A percentile compares a stretch with the other conserved stretches of the same genome.
These are phyloP conservation scores for Scaptomyza graminum DNA, from an alignment of 1,140 invertebrate species.

Conservation along the genomic window DNA sequence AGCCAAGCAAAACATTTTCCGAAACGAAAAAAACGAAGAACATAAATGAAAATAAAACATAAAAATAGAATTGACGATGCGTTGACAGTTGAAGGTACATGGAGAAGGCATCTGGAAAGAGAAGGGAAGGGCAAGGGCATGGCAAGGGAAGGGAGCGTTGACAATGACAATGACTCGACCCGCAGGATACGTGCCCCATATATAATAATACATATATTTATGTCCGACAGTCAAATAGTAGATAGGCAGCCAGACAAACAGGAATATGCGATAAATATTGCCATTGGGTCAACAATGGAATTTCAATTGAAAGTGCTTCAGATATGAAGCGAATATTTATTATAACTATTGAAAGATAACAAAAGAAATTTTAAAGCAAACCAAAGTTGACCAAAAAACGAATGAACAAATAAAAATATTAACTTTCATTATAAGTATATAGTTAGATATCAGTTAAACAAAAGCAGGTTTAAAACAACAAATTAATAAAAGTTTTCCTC, in stretches of 20 bases:
- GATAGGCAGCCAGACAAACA: neutral
- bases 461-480: no score
- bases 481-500: no score
- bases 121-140: no score
- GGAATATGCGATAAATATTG: slow-evolving; percentile 2
- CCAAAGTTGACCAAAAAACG: no score
- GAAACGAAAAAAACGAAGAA: slow-evolving; percentile 42
- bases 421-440: no score
- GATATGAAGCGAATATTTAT: slow-evolving; percentile 13
- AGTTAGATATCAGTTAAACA: no score
- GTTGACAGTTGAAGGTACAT: slow-evolving; percentile 65
- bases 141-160: neutral
- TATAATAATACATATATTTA: slow-evolving; percentile 9
- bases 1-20: slow-evolving; percentile 51
- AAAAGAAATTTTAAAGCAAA: no score
- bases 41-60: slow-evolving; percentile 78
- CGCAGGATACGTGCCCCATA: slow-evolving; percentile 48
- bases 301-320: slow-evolving; percentile 1
- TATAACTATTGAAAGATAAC: neutral
- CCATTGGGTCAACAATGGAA: slow-evolving; percentile 10
- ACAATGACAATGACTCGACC: slow-evolving; percentile 10
- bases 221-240: neutral
- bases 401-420: no score
- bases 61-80: slow-evolving; percentile 80
- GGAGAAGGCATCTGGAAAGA: neutral